These are phyloP conservation scores for Catajapyx aquilonaris DNA, from an alignment of 1,140 invertebrate species.

Conservation along the genomic window DNA sequence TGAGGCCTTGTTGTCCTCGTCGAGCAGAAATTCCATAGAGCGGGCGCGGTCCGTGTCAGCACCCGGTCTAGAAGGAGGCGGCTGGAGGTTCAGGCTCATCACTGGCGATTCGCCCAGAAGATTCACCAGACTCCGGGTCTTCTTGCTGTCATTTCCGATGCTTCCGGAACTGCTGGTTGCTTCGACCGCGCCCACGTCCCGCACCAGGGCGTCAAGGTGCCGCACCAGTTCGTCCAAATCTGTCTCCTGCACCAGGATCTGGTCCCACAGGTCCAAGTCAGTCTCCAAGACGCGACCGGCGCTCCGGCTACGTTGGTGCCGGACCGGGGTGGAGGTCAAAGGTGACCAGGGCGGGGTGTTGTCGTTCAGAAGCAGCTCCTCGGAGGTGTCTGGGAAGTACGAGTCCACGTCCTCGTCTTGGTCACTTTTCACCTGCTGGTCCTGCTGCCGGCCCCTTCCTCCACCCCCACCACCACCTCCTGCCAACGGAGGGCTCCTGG, in stretches of 20 bases:
- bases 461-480: slow-evolving; percentile 1
- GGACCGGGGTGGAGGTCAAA: slow-evolving; percentile 6
- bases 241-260: slow-evolving; percentile 9
- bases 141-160: slow-evolving; percentile 30
- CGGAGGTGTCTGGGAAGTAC: slow-evolving; percentile 15
- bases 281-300: slow-evolving; percentile 71
- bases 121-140: slow-evolving; percentile 56
- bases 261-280: slow-evolving; percentile 32
- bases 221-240: slow-evolving; percentile 26
- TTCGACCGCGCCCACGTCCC: slow-evolving; percentile 9
- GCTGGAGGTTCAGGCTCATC: slow-evolving; percentile 7
- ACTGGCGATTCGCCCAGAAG: slow-evolving; percentile 29
- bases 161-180: slow-evolving; percentile 21
- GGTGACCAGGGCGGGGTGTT: neutral
- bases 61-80: slow-evolving; percentile 12
- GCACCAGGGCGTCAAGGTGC: slow-evolving; percentile 7
- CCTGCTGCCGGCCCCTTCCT: slow-evolving; percentile 16
- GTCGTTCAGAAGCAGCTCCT: slow-evolving; percentile 16
- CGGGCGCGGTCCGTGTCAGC: slow-evolving; percentile 36
- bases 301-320: slow-evolving; percentile 6
- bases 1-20: slow-evolving; percentile 63
- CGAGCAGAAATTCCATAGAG: slow-evolving; percentile 81
- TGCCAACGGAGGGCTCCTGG: slow-evolving; percentile 6
- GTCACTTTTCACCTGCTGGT: slow-evolving; percentile 11
- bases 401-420: slow-evolving; percentile 7